These are phyloP conservation scores for Phyto melanocephala DNA, from an alignment of 2,888 invertebrate genomes.

Conservation along the genomic window DNA sequence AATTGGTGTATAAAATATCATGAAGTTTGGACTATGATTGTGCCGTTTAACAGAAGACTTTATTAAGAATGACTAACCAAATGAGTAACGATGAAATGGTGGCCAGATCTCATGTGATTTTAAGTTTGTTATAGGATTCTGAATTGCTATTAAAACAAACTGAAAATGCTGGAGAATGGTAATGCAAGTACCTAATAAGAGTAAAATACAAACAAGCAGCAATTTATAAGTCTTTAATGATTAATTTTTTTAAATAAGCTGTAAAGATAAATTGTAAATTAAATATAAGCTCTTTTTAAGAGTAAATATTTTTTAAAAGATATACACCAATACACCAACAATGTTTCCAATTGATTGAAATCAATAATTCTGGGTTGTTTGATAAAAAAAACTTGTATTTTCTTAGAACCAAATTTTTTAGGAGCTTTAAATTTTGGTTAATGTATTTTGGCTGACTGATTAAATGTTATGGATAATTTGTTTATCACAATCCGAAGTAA, in stretches of 20 bases:
- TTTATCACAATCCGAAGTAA: slow-evolving; percentile 96
- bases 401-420: slow-evolving; percentile 93
- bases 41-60: slow-evolving; percentile 88
- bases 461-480: slow-evolving; percentile 92
- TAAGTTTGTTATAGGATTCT: slow-evolving; percentile 93
- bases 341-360: slow-evolving; percentile 93
- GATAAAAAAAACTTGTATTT: slow-evolving; percentile 95
- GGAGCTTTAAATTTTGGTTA: slow-evolving; percentile 95
- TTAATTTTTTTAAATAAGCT: too few species aligned
- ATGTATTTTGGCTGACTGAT: slow-evolving; percentile 95
- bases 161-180: slow-evolving; percentile 75
- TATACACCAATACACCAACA: too few species aligned
- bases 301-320: too few species aligned
- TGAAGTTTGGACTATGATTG: slow-evolving; percentile 95
- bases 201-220: not conserved
- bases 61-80: slow-evolving; percentile 87
- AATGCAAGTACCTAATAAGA: slow-evolving; percentile 36
- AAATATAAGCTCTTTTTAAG: too few species aligned
- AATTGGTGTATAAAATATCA: slow-evolving; percentile 91
- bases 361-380: slow-evolving; percentile 98
- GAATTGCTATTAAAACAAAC: slow-evolving; percentile 89
- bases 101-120: slow-evolving; percentile 88
- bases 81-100: slow-evolving; percentile 88
- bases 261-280: too few species aligned
- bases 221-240: slow-evolving; percentile 20